Evolutionary conservation across 2,113 vertebrate genomes (phyloP).

Genomic region (Amazona vittata): DNA sequence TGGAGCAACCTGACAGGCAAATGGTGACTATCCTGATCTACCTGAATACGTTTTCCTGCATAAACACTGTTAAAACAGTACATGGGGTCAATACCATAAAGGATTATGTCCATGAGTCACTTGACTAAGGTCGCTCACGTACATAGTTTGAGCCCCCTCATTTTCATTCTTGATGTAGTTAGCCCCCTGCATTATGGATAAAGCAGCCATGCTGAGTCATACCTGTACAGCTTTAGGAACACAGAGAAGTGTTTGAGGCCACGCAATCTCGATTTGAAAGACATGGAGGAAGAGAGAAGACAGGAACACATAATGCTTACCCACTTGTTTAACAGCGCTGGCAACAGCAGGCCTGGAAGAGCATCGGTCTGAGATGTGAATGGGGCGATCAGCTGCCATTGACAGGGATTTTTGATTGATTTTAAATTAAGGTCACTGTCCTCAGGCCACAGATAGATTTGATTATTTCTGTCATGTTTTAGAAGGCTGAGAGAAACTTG

Average conservation of each 20-base stretch:
- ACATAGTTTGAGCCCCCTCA: not conserved
- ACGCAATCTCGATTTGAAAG: not conserved
- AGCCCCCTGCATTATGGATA: not conserved
- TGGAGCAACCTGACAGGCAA: not conserved
- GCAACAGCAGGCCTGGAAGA: not conserved
- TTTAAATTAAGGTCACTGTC: slow-evolving; percentile 71
- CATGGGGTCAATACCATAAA: not conserved
- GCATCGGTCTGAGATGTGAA: slow-evolving; percentile 15
- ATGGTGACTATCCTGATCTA: not conserved
- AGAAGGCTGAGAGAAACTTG: slow-evolving; percentile 32
- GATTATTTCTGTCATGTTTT: slow-evolving; percentile 60
- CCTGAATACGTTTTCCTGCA: not conserved
- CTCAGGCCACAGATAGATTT: slow-evolving; percentile 46
- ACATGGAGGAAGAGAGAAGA: not conserved
- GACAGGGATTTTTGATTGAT: slow-evolving; percentile 55
- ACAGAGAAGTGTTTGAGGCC: not conserved
- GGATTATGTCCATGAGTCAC: not conserved
- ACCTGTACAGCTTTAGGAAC: not conserved
- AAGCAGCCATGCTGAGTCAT: not conserved
- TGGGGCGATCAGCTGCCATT: not conserved
- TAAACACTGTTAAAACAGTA: not conserved
- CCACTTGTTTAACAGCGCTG: not conserved
- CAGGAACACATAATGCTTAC: not conserved
- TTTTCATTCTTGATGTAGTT: not conserved
- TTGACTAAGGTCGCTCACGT: not conserved